Evolutionary conservation across 2,888 invertebrate species (phyloP).

Genomic region (Megalurothrips usitatus): DNA sequence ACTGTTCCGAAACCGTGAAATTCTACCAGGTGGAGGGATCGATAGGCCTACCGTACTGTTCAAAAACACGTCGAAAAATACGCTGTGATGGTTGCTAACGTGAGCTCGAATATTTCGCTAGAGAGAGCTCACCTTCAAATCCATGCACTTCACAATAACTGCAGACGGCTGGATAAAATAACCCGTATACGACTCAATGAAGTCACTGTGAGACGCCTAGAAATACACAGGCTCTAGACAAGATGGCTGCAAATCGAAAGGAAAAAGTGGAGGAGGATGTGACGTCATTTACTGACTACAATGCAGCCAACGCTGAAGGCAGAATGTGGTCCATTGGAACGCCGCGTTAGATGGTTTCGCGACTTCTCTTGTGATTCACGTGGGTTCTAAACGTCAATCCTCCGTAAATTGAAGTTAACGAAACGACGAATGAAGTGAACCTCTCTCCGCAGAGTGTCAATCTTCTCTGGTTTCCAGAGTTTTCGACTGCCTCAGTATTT

Average conservation of each 20-base stretch:
- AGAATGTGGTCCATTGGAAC: neutral
- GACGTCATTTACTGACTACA: neutral
- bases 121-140: constrained; percentile 7
- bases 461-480: neutral
- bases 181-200: neutral
- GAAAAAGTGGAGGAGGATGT: constrained; percentile 26
- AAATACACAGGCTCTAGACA: constrained; percentile 22
- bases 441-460: no score
- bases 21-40: constrained; percentile 26
- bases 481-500: neutral
- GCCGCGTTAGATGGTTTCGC: neutral
- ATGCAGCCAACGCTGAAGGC: neutral
- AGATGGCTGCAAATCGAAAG: constrained; percentile 24
- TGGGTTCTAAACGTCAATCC: no score
- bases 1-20: neutral
- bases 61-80: constrained; percentile 9
- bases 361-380: no score
- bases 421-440: no score
- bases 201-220: constrained; percentile 20
- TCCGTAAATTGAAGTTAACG: no score
- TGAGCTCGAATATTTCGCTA: neutral
- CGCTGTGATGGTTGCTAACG: neutral
- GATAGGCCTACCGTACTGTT: constrained; percentile 9
- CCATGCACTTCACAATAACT: constrained; percentile 18
- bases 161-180: neutral